Evolutionary conservation across 2,113 vertebrate species (phyloP).

Genomic region (Otolemur garnettii): DNA sequence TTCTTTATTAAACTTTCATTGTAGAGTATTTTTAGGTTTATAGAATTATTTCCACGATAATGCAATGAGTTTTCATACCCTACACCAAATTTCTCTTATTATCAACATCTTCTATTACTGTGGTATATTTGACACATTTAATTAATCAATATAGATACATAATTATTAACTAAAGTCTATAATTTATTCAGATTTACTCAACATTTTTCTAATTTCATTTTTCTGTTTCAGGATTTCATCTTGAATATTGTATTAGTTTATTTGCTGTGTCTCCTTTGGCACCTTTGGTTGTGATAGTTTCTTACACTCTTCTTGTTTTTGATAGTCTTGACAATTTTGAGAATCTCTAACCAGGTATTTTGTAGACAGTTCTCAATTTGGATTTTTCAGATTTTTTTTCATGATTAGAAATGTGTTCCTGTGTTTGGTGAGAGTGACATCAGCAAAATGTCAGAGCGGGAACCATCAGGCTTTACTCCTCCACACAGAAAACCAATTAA

Average conservation of each 20-base stretch:
- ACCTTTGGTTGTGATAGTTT: neutral
- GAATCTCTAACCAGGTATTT: neutral
- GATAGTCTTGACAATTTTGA: neutral
- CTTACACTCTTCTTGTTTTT: neutral
- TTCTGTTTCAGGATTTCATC: neutral
- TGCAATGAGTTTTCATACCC: neutral
- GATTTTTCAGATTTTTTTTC: neutral
- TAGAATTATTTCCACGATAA: neutral
- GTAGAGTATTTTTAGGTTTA: neutral
- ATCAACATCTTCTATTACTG: no score
- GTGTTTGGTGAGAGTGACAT: neutral
- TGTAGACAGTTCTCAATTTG: neutral
- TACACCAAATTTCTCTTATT: no score
- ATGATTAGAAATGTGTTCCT: neutral
- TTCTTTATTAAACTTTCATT: neutral
- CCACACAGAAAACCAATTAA: neutral
- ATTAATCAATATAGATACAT: no score
- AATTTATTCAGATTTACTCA: neutral
- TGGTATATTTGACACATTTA: no score
- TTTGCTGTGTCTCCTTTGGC: neutral
- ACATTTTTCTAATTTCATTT: neutral
- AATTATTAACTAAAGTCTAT: neutral
- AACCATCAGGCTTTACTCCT: neutral
- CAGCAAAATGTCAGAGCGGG: neutral
- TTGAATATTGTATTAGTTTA: neutral